phyloP scores from a whole-genome alignment of 2,888 invertebrate species.

The Apoda limacodes region DNA sequence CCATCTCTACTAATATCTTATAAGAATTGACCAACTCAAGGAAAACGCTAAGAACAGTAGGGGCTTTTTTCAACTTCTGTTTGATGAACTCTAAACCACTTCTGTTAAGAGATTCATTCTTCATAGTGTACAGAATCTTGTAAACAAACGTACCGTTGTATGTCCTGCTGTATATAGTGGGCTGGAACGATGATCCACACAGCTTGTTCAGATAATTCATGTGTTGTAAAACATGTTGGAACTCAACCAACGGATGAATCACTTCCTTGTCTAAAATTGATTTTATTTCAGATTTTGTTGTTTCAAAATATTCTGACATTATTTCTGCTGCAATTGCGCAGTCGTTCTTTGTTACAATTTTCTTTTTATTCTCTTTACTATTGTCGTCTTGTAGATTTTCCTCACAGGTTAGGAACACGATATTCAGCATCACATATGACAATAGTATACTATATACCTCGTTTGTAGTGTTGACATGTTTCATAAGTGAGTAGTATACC shows the following conservation, averaged over 20 bases:
- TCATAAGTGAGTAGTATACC: conserved; percentile 26
- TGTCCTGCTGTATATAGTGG: conserved; percentile 22
- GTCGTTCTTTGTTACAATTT: conserved; percentile 14
- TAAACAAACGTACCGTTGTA: conserved; percentile 31
- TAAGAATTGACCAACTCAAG: too few species aligned
- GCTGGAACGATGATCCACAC: conserved; percentile 25
- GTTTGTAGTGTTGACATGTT: conserved; percentile 11
- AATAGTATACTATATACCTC: conserved; percentile 26
- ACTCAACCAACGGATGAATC: conserved; percentile 23
- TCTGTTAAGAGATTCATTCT: too few species aligned
- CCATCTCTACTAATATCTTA: too few species aligned
- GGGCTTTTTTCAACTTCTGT: too few species aligned
- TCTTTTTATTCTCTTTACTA: conserved; percentile 3
- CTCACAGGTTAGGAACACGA: too few species aligned
- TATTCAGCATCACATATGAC: conserved; percentile 24
- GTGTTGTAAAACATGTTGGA: conserved; percentile 27
- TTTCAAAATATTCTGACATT: conserved; percentile 19
- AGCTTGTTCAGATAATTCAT: conserved; percentile 30
- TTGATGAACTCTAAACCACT: too few species aligned
- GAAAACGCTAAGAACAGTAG: too few species aligned
- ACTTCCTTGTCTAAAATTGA: conserved; percentile 19
- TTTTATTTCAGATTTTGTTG: conserved; percentile 6
- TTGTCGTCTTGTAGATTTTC: conserved; percentile 16
- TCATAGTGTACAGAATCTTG: conserved; percentile 20
- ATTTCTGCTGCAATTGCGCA: conserved; percentile 15